Evolutionary conservation across 2,888 invertebrate species (phyloP).

Genomic region (Acrocyrtus sp.): DNA sequence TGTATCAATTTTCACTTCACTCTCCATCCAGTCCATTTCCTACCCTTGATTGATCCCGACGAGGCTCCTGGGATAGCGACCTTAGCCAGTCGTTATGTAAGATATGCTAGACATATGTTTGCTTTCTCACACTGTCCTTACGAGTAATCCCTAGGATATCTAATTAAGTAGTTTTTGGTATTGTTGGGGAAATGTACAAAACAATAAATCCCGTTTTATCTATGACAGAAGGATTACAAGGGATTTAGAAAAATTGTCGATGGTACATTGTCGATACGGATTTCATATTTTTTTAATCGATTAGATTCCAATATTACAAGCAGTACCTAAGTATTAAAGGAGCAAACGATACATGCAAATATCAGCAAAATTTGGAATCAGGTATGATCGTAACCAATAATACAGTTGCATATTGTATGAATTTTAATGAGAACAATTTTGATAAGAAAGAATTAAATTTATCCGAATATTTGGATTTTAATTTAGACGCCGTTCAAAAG

Average conservation of each 20-base stretch:
- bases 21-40: too few species aligned
- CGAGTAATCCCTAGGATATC: not conserved
- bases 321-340: not conserved
- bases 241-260: not conserved
- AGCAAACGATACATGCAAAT: not conserved
- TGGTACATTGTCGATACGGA: not conserved
- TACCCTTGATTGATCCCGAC: too few species aligned
- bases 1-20: too few species aligned
- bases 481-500: too few species aligned
- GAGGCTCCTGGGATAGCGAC: too few species aligned
- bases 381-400: too few species aligned
- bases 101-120: conserved; percentile 15
- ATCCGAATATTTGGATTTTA: too few species aligned
- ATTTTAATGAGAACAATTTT: too few species aligned
- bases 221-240: conserved; percentile 31
- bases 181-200: not conserved
- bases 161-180: not conserved
- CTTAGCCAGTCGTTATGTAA: too few species aligned
- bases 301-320: not conserved
- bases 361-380: too few species aligned
- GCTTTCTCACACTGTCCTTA: conserved; percentile 20
- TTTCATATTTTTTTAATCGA: not conserved
- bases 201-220: conserved; percentile 25
- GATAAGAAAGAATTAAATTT: too few species aligned
- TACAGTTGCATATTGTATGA: too few species aligned